These are phyloP conservation scores for Eulemur macaco DNA, from an alignment of 2,113 vertebrate genomes.

Conservation along the genomic window DNA sequence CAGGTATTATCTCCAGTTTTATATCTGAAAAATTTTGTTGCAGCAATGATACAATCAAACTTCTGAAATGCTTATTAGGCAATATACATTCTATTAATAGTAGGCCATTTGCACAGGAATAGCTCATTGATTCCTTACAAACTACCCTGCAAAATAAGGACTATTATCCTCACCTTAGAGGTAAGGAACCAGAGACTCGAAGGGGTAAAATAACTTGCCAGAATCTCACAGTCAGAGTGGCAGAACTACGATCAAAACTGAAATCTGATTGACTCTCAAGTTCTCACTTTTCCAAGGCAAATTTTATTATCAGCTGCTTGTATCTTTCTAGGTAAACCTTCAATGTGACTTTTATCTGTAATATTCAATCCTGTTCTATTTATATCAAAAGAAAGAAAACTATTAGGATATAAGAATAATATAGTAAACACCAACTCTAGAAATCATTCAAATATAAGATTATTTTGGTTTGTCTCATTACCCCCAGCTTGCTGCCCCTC, in stretches of 20 bases:
- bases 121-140: neutral
- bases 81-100: neutral
- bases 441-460: neutral
- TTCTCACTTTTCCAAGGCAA: neutral
- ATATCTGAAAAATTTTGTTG: neutral
- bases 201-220: neutral
- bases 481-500: neutral
- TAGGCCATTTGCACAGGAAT: neutral
- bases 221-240: neutral
- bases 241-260: neutral
- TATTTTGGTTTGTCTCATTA: neutral
- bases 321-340: neutral
- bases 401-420: neutral
- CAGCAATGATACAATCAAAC: neutral
- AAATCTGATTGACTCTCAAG: neutral
- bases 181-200: neutral
- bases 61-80: neutral
- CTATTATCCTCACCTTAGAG: neutral
- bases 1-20: neutral
- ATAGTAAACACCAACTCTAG: neutral
- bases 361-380: slow-evolving; percentile 18
- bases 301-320: neutral
- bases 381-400: slow-evolving; percentile 9
- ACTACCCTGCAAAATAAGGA: neutral
- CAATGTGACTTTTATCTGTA: neutral